These are phyloP conservation scores for Vanessa tameamea DNA, from an alignment of 1,140 invertebrate species.

Conservation along the genomic window DNA sequence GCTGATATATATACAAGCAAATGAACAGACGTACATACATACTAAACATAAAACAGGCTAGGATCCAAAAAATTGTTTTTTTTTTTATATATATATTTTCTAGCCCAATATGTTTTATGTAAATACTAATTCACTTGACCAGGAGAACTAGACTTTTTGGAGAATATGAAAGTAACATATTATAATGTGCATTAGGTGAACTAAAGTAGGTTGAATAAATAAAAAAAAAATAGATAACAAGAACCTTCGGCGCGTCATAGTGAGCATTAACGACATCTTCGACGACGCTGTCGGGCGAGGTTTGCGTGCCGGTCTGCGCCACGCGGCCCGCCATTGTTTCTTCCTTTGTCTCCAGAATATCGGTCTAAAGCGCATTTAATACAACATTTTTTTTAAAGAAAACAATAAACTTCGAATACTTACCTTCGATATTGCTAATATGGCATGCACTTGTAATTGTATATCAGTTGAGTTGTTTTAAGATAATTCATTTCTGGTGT, in stretches of 20 bases:
- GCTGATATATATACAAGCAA: neutral
- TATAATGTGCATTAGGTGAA: neutral
- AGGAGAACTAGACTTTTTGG: neutral
- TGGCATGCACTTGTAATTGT: neutral
- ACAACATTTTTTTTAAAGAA: slow-evolving; percentile 8
- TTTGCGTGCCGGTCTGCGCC: slow-evolving; percentile 88
- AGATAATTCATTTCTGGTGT: neutral
- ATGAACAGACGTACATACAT: neutral
- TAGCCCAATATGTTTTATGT: no score
- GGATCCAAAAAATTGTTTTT: neutral
- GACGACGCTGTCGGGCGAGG: slow-evolving; percentile 84
- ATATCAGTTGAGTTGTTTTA: neutral
- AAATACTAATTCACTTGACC: no score
- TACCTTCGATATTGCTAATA: neutral
- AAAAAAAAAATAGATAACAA: slow-evolving; percentile 4
- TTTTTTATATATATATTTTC: no score
- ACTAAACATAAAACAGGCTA: neutral
- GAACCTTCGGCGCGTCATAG: slow-evolving; percentile 27
- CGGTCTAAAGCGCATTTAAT: slow-evolving; percentile 42
- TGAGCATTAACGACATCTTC: slow-evolving; percentile 20
- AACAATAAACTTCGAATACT: neutral
- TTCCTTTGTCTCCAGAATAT: slow-evolving; percentile 46
- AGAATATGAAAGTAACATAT: neutral
- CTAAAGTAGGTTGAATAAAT: slow-evolving; percentile 4
- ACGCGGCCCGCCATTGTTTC: slow-evolving; percentile 54